A percentile compares a stretch with the other conserved stretches of the same genome.
Evolutionary conservation across 2,888 invertebrate genomes (phyloP).

Genomic region (Drosophila kanekoi): DNA sequence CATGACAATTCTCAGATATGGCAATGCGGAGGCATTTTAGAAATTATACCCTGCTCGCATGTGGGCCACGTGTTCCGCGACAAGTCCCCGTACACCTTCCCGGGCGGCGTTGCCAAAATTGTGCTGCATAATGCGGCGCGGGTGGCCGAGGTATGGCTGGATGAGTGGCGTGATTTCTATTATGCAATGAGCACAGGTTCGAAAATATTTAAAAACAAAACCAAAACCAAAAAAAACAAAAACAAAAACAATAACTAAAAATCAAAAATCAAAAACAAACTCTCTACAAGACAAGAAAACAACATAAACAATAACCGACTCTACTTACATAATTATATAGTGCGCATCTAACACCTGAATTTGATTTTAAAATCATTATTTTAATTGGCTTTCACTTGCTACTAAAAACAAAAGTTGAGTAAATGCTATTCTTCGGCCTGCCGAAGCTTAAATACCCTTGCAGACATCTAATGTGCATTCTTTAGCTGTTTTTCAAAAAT

Average conservation of each 20-base stretch:
- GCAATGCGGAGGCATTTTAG: slow-evolving; percentile 98
- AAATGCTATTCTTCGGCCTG: slow-evolving; percentile 14
- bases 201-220: slow-evolving; percentile 69
- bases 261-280: slow-evolving; percentile 18
- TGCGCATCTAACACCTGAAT: slow-evolving; percentile 51
- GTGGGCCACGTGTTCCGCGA: slow-evolving; percentile 99
- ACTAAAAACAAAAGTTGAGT: slow-evolving; percentile 47
- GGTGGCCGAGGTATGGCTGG: slow-evolving; percentile 99
- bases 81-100: slow-evolving; percentile 99
- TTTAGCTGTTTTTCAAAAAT: not conserved
- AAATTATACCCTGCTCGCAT: slow-evolving; percentile 97
- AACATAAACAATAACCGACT: slow-evolving; percentile 31
- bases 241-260: slow-evolving; percentile 36
- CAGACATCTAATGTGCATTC: slow-evolving; percentile 1
- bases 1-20: slow-evolving; percentile 89
- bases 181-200: slow-evolving; percentile 99
- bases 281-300: slow-evolving; percentile 16
- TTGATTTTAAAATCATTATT: slow-evolving; percentile 23
- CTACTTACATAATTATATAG: slow-evolving; percentile 29
- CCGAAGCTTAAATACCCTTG: slow-evolving; percentile 33
- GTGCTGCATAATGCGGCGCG: slow-evolving; percentile 99
- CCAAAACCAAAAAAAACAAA: slow-evolving; percentile 21
- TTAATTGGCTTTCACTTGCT: slow-evolving; percentile 64
- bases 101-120: slow-evolving; percentile 98
- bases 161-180: slow-evolving; percentile 99